Percentiles rank a stretch among this genome's conserved stretches.
phyloP scores from a whole-genome alignment of 2,797 vertebrate species.

The Melanitta fusca region DNA sequence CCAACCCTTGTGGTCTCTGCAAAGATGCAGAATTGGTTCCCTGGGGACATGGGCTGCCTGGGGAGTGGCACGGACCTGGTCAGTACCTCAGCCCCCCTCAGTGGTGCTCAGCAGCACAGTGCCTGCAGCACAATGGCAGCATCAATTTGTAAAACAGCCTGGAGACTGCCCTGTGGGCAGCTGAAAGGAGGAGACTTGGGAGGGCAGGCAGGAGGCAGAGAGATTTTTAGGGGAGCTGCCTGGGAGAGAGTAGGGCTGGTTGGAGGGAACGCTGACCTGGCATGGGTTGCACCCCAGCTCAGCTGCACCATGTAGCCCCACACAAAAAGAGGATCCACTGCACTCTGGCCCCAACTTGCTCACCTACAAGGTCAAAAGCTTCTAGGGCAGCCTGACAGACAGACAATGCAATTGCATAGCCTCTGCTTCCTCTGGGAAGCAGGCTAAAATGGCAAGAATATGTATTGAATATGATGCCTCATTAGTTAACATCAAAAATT shows the following conservation, averaged over 20 bases:
- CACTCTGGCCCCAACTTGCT: background rate
- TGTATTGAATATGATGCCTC: background rate
- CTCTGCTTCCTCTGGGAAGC: background rate
- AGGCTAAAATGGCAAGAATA: background rate
- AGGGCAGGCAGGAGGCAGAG: background rate
- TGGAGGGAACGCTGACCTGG: background rate
- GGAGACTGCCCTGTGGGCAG: background rate
- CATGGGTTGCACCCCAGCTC: background rate
- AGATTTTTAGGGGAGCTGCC: background rate
- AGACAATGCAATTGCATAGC: background rate
- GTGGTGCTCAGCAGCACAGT: background rate
- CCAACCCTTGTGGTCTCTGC: background rate
- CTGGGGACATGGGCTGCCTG: background rate
- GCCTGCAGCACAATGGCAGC: background rate
- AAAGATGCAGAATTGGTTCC: background rate
- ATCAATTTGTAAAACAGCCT: background rate
- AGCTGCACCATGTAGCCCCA: background rate
- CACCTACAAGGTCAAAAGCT: background rate
- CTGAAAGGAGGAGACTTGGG: background rate
- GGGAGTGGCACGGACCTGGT: background rate
- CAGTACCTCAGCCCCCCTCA: background rate
- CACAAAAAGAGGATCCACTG: background rate
- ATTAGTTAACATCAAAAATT: conserved; percentile 57
- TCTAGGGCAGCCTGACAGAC: background rate
- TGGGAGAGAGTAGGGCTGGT: background rate